These are phyloP conservation scores for Falco naumanni DNA, from an alignment of 2,797 vertebrate species.

Conservation along the genomic window DNA sequence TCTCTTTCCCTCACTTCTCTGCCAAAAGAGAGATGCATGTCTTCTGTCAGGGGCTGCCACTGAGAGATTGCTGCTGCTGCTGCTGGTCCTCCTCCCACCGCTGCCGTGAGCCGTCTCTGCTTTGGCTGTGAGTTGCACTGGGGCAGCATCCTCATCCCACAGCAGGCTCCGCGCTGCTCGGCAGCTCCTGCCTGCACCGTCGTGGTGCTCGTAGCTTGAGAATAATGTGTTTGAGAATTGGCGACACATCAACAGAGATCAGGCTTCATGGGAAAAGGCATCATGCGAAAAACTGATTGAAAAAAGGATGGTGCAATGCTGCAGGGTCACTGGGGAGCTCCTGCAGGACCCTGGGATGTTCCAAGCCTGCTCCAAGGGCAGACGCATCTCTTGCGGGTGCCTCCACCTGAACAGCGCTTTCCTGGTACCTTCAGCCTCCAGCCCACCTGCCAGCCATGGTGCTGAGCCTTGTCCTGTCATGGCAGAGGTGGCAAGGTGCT, in stretches of 20 bases:
- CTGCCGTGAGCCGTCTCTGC: not conserved
- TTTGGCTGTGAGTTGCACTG: not conserved
- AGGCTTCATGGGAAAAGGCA: not conserved
- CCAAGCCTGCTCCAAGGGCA: not conserved
- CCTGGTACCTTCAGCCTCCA: not conserved
- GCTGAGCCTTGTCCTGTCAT: accelerated
- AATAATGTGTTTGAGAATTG: accelerated
- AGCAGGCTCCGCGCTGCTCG: not conserved
- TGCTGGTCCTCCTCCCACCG: not conserved
- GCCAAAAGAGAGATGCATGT: not conserved
- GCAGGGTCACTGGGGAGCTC: not conserved
- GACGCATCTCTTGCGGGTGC: not conserved
- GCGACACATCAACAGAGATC: not conserved
- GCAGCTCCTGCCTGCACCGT: not conserved
- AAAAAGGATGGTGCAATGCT: not conserved
- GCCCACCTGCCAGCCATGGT: accelerated
- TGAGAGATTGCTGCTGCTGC: not conserved
- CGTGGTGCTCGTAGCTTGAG: not conserved
- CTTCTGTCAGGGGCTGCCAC: not conserved
- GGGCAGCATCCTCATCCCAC: not conserved
- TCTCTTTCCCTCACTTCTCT: not conserved
- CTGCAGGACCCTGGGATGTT: not conserved
- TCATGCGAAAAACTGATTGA: not conserved
- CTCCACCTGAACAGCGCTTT: accelerated
- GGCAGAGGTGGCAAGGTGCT: not conserved